Conservation (phyloP, 2,888 invertebrate genomes). For the Calliopum simillimum region DNA sequence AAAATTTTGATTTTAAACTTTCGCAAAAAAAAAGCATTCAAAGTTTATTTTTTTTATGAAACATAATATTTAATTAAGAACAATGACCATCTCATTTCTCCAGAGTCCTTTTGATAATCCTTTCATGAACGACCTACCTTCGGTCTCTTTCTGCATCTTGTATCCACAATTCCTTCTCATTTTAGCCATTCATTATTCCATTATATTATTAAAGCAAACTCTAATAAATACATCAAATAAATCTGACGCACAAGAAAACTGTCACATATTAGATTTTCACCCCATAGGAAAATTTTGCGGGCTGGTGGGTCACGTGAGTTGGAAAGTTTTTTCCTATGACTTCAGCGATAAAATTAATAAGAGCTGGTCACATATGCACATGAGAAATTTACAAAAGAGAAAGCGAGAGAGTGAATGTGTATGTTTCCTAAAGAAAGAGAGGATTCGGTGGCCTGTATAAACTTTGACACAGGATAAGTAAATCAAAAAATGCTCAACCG, state of each 20-base stretch:
- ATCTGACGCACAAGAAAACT: not conserved
- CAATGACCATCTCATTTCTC: too few relatives aligned
- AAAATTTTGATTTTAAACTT: too few relatives aligned
- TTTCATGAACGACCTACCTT: not conserved
- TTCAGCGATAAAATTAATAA: slow-evolving; percentile 2
- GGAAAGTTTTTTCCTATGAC: not conserved
- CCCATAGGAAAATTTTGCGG: not conserved
- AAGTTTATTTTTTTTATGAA: too few relatives aligned
- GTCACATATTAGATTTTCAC: not conserved
- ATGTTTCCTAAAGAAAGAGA: not conserved
- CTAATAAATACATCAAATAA: not conserved
- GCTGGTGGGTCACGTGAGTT: not conserved
- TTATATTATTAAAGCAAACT: not conserved
- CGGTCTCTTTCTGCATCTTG: not conserved
- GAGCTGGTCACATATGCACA: not conserved
- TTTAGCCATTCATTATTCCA: not conserved
- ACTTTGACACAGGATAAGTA: too few relatives aligned
- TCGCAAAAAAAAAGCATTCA: not conserved
- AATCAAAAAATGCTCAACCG: not conserved
- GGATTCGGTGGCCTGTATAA: too few relatives aligned
- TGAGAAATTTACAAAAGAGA: not conserved
- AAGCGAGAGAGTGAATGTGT: not conserved
- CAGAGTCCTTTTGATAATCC: too few relatives aligned
- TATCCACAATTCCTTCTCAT: not conserved
- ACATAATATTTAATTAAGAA: too few relatives aligned